Evolutionary conservation across 2,888 invertebrate species (phyloP), one percentile per base, ranked within the genome.

Genomic region (Mallateleia sp.): DNA sequence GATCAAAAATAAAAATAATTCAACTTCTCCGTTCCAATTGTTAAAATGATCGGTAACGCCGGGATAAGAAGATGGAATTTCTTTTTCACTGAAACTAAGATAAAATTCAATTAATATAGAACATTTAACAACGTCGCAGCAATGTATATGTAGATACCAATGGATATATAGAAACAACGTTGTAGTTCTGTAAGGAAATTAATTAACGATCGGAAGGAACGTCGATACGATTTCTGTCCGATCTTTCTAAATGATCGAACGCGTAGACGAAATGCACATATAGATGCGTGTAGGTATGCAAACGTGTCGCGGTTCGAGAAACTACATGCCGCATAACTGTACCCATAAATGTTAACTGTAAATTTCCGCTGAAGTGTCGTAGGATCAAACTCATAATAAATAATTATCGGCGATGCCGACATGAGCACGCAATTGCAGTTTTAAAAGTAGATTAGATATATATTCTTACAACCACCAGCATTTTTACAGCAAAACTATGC

Each of bases 331-430:
- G 54, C 78, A 89, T 91, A 92, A 92, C 90, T 92, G 91, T 91
- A 89, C 87, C 75, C 75, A 88, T 72, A 88, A 91, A 88, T 89
- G 38, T 81, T 90, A 91, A 92, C 92, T 89, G 91, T 91, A 90
- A 89, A 91, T 89, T 85, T 85, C 80, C 78, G 81, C 42, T 77
- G 54, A 38, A 87, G 82, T 75, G 87, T 84, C 77, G 87, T 87
- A 28, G 42, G 54, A 83, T 81, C 72, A 81, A 83, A 83, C 72
- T 87, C 89, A 72, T 85, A 88, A 91, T 81, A 90, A 90, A 86
- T 91, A 91, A 91, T 91, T 89, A 85, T 85, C 64, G 79, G 62
- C 75, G 85, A 9, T 66, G 72, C 72, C 1, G 20, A 80, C 67
- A 72, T 34, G 77, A 60, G 54, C 86, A n/a, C 77, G 56, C 54